Base-by-base conservation (phyloP, 1,140 invertebrate genomes). In the Rhyacophila brunnea region DNA sequence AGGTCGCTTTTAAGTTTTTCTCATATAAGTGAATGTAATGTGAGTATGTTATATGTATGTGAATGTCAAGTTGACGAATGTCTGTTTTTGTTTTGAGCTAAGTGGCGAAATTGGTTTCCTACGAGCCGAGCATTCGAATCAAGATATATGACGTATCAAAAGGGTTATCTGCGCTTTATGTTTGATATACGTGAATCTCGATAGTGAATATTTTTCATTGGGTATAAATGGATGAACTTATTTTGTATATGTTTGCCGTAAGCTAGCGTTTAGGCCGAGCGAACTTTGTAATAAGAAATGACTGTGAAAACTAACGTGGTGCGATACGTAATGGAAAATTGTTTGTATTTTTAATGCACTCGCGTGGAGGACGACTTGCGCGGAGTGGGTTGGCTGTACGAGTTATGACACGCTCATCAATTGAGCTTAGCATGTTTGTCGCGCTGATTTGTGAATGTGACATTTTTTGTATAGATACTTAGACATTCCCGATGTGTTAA, bases 401-500 rank as follows among this genome's bases (percentile, higher is more conserved):
- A 43, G 14, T 34, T 46, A 14, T 36, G 15, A 28, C 23, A 10
- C 17, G 18, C 10, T 15, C 18, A 6, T 18, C 13, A 11, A 18
- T 45, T 11, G 10, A 11, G 23, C 23, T 28, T 28, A 3, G 23
- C 23, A 9, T 28, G 23, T n/a, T n/a, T n/a, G n/a, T n/a, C n/a
- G 45, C 28, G 44, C 36, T 57, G 23, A 42, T 57, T 57, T 49
- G 51, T 57, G 46, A 36, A 49, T 40, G 45, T 11, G 48, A 48
- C 18, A 56, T 64, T 58, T n/a, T 45, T 63, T 58, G 57, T 56
- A 47, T 59, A 59, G 47, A 53, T 60, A 64, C 62, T 64, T 64
- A 64, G 62, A 64, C 62, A 64, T 64, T 64, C 62, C 62, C 57
- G 52, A 57, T 57, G 45, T 58, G 49, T 61, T 15, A 46, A 28